These are phyloP conservation scores for Heterocephalus glaber DNA, from an alignment of 2,113 vertebrate species.

Conservation along the genomic window DNA sequence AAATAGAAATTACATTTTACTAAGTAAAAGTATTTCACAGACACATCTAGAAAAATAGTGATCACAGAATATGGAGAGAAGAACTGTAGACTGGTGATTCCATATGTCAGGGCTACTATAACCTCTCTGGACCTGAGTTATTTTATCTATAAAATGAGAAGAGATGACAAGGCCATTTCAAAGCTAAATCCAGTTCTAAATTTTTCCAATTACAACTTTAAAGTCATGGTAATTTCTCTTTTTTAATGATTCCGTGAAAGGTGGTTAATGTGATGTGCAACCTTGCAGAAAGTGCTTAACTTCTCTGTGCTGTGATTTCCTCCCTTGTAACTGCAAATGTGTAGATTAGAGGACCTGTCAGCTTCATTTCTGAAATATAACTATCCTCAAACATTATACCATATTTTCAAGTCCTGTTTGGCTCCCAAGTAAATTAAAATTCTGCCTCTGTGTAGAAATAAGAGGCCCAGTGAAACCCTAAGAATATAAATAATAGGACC, in stretches of 20 bases:
- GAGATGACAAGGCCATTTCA: background rate
- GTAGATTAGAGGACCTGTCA: background rate
- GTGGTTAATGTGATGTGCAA: background rate
- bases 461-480: background rate
- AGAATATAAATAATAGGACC: background rate
- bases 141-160: background rate
- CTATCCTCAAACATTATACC: background rate
- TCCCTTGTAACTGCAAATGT: background rate
- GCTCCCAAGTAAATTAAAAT: background rate
- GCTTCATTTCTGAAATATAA: background rate
- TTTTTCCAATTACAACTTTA: background rate
- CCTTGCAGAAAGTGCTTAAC: background rate
- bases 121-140: background rate
- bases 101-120: rapidly evolving
- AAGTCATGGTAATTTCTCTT: background rate
- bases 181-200: background rate
- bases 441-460: background rate
- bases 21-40: background rate
- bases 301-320: background rate
- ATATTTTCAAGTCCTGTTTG: background rate
- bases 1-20: background rate
- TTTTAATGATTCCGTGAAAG: background rate
- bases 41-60: background rate
- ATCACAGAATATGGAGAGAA: background rate
- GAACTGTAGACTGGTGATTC: background rate